Conservation (phyloP, 2,888 invertebrate genomes). For the Urechis unicinctus region DNA sequence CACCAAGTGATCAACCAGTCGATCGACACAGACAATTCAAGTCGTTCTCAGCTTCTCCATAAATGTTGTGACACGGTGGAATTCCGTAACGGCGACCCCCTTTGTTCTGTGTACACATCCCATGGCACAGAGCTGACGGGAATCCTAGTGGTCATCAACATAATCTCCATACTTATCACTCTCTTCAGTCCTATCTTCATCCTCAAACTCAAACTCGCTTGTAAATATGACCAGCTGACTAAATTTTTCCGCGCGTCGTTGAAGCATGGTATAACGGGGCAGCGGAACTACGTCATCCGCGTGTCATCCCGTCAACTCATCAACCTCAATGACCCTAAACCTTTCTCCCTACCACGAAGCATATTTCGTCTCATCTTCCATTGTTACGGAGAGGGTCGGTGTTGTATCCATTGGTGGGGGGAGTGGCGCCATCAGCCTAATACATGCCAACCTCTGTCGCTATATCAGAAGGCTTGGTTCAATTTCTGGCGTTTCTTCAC, state of each 20-base stretch:
- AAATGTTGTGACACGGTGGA: conserved; percentile 20
- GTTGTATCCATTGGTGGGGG: conserved; percentile 26
- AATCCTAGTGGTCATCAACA: conserved; percentile 15
- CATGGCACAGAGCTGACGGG: conserved; percentile 10
- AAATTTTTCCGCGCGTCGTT: conserved; percentile 26
- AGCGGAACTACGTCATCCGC: conserved; percentile 26
- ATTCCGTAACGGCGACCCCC: conserved; percentile 11
- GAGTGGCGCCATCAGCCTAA: conserved; percentile 23
- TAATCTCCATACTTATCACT: conserved; percentile 19
- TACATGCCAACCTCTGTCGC: conserved; percentile 11
- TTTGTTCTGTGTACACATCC: conserved; percentile 14
- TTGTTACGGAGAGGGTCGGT: conserved; percentile 26
- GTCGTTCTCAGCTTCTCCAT: conserved; percentile 14
- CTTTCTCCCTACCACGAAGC: conserved; percentile 23
- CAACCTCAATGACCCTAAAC: conserved; percentile 22
- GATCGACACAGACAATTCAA: background rate
- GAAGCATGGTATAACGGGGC: conserved; percentile 27
- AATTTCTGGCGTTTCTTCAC: conserved; percentile 18
- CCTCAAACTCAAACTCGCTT: conserved; percentile 16
- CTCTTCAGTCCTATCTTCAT: conserved; percentile 22
- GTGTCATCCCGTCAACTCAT: conserved; percentile 24
- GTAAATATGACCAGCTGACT: conserved; percentile 20
- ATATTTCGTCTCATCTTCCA: conserved; percentile 21
- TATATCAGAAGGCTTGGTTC: conserved; percentile 16
- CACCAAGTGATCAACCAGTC: conserved; percentile 18